A percentile compares a stretch with the other conserved stretches of the same genome.
Conservation (phyloP, 2,113 vertebrate genomes). For the Todiramphus chloris region DNA sequence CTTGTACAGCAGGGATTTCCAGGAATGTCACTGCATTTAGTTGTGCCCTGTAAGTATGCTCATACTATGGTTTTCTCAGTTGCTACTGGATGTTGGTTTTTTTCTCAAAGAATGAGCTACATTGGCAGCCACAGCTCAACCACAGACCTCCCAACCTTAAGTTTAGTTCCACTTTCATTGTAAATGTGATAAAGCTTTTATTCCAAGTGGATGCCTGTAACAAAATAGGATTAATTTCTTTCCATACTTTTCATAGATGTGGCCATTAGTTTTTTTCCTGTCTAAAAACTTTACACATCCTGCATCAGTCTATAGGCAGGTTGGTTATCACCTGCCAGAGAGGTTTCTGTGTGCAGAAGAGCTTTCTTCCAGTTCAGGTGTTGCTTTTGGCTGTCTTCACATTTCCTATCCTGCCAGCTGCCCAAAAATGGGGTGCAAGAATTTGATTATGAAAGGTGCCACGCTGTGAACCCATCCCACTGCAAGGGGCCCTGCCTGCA, state of each 20-base stretch:
- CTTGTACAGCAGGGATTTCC: not conserved
- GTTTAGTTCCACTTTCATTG: not conserved
- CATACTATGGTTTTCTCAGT: not conserved
- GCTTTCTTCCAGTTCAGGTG: not conserved
- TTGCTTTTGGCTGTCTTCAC: not conserved
- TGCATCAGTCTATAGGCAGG: not conserved
- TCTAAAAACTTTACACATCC: not conserved
- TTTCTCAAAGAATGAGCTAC: not conserved
- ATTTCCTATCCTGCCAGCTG: not conserved
- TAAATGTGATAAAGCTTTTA: not conserved
- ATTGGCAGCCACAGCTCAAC: not conserved
- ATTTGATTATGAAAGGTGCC: not conserved
- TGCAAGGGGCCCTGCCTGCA: not conserved
- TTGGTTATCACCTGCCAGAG: not conserved
- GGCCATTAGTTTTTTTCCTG: not conserved
- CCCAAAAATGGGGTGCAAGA: not conserved
- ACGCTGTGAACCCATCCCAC: not conserved
- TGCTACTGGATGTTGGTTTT: not conserved
- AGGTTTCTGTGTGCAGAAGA: not conserved
- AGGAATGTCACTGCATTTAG: not conserved
- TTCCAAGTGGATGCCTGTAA: not conserved
- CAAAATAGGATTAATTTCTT: not conserved
- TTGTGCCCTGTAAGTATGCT: not conserved
- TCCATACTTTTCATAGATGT: not conserved
- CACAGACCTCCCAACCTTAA: not conserved